phyloP scores from a whole-genome alignment of 2,888 invertebrate species.

The Aproaerema taeniolella region DNA sequence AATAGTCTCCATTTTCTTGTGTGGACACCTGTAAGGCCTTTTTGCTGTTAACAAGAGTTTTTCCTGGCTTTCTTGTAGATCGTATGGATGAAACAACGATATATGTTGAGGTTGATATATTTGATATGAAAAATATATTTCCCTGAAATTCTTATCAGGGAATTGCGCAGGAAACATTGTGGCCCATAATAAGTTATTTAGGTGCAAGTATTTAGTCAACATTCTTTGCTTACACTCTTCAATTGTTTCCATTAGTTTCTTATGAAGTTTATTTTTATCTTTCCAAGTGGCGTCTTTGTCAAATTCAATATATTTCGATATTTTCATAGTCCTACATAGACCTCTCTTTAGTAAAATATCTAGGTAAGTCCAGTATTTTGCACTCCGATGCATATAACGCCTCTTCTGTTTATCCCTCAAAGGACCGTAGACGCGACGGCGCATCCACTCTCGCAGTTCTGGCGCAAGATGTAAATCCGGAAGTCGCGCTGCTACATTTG shows the following conservation, averaged over 20 bases:
- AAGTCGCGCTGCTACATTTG: slow-evolving; percentile 53
- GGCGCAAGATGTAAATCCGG: slow-evolving; percentile 58
- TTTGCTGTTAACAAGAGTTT: too few species aligned
- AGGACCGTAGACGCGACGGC: slow-evolving; percentile 51
- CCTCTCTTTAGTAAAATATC: slow-evolving; percentile 32
- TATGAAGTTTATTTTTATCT: slow-evolving; percentile 42
- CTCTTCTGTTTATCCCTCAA: slow-evolving; percentile 19
- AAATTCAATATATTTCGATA: slow-evolving; percentile 32
- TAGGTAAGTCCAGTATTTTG: slow-evolving; percentile 42
- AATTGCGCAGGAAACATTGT: slow-evolving; percentile 57
- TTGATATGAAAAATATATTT: slow-evolving; percentile 61
- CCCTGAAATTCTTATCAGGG: slow-evolving; percentile 61
- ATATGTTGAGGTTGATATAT: slow-evolving; percentile 9
- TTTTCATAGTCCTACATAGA: slow-evolving; percentile 27
- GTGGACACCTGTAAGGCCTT: too few species aligned
- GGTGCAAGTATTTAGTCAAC: slow-evolving; percentile 42
- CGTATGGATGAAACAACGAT: background rate
- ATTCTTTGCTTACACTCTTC: slow-evolving; percentile 39
- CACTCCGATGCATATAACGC: slow-evolving; percentile 33
- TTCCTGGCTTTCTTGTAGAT: too few species aligned
- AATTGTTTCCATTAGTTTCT: slow-evolving; percentile 41
- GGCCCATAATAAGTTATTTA: slow-evolving; percentile 58
- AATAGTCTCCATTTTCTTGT: too few species aligned
- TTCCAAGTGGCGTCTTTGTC: slow-evolving; percentile 36
- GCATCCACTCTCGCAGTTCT: slow-evolving; percentile 65